Conservation (phyloP, 2,888 invertebrate species). For the Smittia aterrima region DNA sequence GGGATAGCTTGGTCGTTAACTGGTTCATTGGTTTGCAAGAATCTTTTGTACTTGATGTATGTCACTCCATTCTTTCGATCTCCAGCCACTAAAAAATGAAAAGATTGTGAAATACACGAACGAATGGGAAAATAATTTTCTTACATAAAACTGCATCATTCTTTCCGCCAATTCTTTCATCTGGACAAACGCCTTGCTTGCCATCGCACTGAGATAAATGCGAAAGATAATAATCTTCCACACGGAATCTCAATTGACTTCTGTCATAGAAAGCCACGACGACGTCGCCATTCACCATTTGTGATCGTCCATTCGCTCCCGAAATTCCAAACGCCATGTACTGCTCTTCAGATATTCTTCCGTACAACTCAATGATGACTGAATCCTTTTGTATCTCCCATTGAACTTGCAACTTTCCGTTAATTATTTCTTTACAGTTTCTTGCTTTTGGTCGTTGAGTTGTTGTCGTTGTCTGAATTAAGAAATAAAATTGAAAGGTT, state of each 20-base stretch:
- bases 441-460: conserved; percentile 66
- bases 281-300: conserved; percentile 77
- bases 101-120: too few relatives aligned
- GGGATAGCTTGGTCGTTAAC: conserved; percentile 69
- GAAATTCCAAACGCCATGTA: conserved; percentile 87
- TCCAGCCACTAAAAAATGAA: conserved; percentile 60
- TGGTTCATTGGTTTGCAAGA: conserved; percentile 72
- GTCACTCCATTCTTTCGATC: conserved; percentile 76
- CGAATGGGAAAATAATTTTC: conserved; percentile 42
- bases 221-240: conserved; percentile 82
- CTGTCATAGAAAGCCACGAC: conserved; percentile 75
- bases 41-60: conserved; percentile 74
- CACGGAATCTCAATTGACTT: conserved; percentile 61
- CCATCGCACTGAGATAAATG: conserved; percentile 80
- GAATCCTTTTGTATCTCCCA: conserved; percentile 79
- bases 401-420: conserved; percentile 78
- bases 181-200: conserved; percentile 80
- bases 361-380: conserved; percentile 75
- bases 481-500: conserved; percentile 43
- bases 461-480: conserved; percentile 68
- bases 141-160: conserved; percentile 70
- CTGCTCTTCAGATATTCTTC: conserved; percentile 75
- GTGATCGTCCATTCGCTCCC: conserved; percentile 68
- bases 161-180: conserved; percentile 73
- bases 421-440: conserved; percentile 82